Conservation (phyloP, 2,888 invertebrate species). For the Sialis lutaria region DNA sequence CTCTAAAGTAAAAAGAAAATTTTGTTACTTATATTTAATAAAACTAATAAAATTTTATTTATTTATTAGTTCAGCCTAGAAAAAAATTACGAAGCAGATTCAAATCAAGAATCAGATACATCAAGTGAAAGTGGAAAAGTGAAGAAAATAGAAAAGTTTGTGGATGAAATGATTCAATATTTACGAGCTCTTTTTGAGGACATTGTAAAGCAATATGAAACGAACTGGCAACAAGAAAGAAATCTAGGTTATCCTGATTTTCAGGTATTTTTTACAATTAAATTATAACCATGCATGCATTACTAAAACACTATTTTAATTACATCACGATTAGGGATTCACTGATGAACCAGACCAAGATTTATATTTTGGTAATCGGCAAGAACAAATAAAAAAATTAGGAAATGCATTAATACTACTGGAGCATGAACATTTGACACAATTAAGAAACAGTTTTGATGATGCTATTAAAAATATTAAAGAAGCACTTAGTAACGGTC, state of each 20-base stretch:
- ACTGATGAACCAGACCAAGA: conserved; percentile 6
- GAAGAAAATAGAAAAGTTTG: conserved; percentile 1
- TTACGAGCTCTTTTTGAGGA: conserved; percentile 16
- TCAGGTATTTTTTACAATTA: conserved; percentile 6
- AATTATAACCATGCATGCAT: too few relatives aligned
- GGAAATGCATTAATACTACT: conserved; percentile 16
- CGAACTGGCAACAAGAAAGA: conserved; percentile 20
- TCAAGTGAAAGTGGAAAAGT: conserved; percentile 2
- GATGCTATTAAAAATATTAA: conserved; percentile 2
- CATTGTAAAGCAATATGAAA: conserved; percentile 18
- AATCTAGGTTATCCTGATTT: conserved; percentile 17
- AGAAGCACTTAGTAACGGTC: background rate
- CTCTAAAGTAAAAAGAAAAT: too few relatives aligned
- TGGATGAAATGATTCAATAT: conserved; percentile 8
- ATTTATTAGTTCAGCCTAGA: background rate
- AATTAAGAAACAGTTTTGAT: conserved; percentile 1
- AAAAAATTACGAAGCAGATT: background rate
- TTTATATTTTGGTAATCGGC: conserved; percentile 11
- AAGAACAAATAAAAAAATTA: conserved; percentile 14
- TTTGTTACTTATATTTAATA: too few relatives aligned
- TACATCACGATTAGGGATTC: conserved; percentile 10
- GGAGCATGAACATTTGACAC: conserved; percentile 14
- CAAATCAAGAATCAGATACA: conserved; percentile 1
- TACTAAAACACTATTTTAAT: too few relatives aligned
- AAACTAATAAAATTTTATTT: conserved; percentile 1